Conservation (phyloP, 2,888 invertebrate species). For the Chymomyza amoena region DNA sequence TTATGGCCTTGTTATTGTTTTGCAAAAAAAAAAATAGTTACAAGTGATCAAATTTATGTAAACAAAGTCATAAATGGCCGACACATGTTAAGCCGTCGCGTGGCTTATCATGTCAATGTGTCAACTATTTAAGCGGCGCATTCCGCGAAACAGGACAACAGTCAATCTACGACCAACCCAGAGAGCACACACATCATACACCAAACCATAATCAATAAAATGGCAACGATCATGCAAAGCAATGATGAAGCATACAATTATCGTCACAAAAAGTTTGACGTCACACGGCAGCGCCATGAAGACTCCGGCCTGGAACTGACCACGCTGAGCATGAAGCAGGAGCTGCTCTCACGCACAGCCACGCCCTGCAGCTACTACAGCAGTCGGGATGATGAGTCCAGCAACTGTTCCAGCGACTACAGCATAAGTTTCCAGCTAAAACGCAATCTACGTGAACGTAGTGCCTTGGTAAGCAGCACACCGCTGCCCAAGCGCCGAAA, state of each 20-base stretch:
- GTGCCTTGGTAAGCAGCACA: constrained; percentile 1
- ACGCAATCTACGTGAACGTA: not conserved
- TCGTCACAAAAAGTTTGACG: constrained; percentile 72
- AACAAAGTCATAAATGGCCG: constrained; percentile 60
- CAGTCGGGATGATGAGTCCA: constrained; percentile 30
- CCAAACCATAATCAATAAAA: not conserved
- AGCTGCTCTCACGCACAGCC: constrained; percentile 30
- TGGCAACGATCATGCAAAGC: not conserved
- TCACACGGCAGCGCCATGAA: constrained; percentile 14
- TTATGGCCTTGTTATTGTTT: constrained; percentile 60
- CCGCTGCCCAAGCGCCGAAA: constrained; percentile 42
- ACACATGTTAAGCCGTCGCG: constrained; percentile 29
- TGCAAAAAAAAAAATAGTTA: constrained; percentile 39
- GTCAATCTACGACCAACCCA: constrained; percentile 25
- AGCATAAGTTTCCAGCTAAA: constrained; percentile 5
- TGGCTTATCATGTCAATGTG: not conserved
- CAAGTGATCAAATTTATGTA: constrained; percentile 43
- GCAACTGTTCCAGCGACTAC: constrained; percentile 41
- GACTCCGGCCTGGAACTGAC: constrained; percentile 14
- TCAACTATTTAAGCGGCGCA: constrained; percentile 38
- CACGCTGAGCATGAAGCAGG: constrained; percentile 41
- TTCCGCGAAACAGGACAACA: constrained; percentile 45
- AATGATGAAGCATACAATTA: constrained; percentile 32
- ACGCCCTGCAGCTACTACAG: constrained; percentile 22
- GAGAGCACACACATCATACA: constrained; percentile 16